Evolutionary conservation across 2,113 vertebrate genomes (phyloP).

Genomic region (Platysteira castanea): DNA sequence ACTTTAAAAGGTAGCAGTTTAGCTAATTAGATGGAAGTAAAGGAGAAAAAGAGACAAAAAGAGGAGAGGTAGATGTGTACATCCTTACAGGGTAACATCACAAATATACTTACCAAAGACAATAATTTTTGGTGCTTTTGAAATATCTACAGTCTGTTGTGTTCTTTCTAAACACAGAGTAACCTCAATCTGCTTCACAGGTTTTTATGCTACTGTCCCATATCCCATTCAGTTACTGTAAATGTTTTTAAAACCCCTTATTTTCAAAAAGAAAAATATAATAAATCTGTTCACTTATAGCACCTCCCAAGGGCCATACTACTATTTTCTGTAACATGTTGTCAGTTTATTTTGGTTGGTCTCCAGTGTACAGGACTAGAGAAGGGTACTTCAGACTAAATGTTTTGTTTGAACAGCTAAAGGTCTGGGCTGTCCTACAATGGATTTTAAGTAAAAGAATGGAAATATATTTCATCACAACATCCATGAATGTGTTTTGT

Average conservation of each 20-base stretch:
- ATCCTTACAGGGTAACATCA: neutral
- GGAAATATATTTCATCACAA: neutral
- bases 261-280: neutral
- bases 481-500: neutral
- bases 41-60: neutral
- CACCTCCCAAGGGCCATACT: neutral
- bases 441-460: neutral
- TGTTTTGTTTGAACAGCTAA: neutral
- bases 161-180: neutral
- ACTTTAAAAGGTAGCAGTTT: neutral
- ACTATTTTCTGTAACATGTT: rapidly evolving
- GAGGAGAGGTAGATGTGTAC: neutral
- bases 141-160: neutral
- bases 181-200: neutral
- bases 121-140: neutral
- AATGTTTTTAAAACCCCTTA: neutral
- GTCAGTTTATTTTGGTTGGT: neutral
- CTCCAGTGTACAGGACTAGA: neutral
- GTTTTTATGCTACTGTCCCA: neutral
- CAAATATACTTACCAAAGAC: neutral
- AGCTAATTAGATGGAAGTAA: neutral
- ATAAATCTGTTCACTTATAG: neutral
- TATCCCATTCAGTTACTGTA: neutral
- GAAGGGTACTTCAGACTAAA: neutral
- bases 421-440: neutral